phyloP scores from a whole-genome alignment of 1,140 invertebrate genomes.

The Carcinoscorpius rotundicauda region DNA sequence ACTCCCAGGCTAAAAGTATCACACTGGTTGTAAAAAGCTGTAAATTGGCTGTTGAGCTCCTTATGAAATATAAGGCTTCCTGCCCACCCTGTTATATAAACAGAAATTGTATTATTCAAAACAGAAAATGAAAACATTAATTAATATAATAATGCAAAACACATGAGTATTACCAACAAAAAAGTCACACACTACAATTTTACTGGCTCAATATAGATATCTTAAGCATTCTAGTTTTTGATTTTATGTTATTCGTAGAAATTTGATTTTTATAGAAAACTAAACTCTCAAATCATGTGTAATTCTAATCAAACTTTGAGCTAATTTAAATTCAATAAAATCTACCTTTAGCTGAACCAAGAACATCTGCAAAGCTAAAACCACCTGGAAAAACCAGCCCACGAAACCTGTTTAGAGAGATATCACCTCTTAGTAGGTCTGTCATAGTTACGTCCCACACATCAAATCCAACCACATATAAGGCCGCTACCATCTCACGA shows the following conservation, averaged over 20 bases:
- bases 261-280: too few species aligned
- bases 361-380: slow-evolving; percentile 95
- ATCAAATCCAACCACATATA: slow-evolving; percentile 82
- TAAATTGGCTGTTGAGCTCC: slow-evolving; percentile 52
- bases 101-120: too few species aligned
- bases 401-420: slow-evolving; percentile 62
- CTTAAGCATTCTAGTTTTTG: too few species aligned
- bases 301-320: slow-evolving; percentile 7
- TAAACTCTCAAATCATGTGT: slow-evolving; percentile 1
- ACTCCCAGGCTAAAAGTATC: slow-evolving; percentile 93
- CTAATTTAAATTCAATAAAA: slow-evolving; percentile 3
- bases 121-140: too few species aligned
- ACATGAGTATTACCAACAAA: too few species aligned
- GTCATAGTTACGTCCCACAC: slow-evolving; percentile 84
- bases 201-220: too few species aligned
- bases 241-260: too few species aligned
- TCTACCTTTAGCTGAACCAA: slow-evolving; percentile 81
- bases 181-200: too few species aligned
- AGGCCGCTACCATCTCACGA: slow-evolving; percentile 89
- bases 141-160: too few species aligned
- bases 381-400: slow-evolving; percentile 92
- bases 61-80: slow-evolving; percentile 67
- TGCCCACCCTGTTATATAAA: slow-evolving; percentile 58
- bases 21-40: slow-evolving; percentile 50
- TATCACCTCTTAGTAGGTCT: slow-evolving; percentile 53